These are phyloP conservation scores for Fopius arisanus DNA, from an alignment of 1,140 invertebrate species.

Conservation along the genomic window DNA sequence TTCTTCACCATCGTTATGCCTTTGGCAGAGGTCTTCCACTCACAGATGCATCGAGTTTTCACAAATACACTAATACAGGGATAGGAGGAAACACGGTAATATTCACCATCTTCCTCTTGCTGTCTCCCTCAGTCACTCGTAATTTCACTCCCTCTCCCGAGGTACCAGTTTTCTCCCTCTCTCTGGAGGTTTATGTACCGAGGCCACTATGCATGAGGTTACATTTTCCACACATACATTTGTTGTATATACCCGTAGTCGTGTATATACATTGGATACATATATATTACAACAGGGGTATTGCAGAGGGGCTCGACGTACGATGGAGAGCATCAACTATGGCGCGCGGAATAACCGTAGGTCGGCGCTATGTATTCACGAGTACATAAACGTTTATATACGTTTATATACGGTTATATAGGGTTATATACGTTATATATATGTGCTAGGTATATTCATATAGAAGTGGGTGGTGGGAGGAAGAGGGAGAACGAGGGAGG, in stretches of 20 bases:
- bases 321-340: slow-evolving; percentile 15
- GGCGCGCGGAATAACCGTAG: slow-evolving; percentile 12
- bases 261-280: neutral
- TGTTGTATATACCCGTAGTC: neutral
- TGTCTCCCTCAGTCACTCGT: neutral
- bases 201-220: neutral
- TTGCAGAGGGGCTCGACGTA: slow-evolving; percentile 8
- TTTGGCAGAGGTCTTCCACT: neutral
- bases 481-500: neutral
- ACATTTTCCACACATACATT: neutral
- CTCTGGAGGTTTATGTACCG: neutral
- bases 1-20: neutral
- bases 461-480: neutral
- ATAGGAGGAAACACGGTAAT: neutral
- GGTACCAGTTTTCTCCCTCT: neutral
- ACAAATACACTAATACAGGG: neutral
- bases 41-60: neutral
- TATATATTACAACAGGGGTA: slow-evolving; percentile 14
- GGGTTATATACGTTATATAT: neutral
- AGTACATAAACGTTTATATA: slow-evolving; percentile 14
- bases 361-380: slow-evolving; percentile 14
- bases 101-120: slow-evolving; percentile 6
- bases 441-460: neutral
- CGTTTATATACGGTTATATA: too few relatives aligned
- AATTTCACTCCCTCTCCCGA: neutral